Evolutionary conservation across 1,140 invertebrate genomes (phyloP), one percentile per base, ranked within the genome.

Genomic region (Chironomus striatipennis): DNA sequence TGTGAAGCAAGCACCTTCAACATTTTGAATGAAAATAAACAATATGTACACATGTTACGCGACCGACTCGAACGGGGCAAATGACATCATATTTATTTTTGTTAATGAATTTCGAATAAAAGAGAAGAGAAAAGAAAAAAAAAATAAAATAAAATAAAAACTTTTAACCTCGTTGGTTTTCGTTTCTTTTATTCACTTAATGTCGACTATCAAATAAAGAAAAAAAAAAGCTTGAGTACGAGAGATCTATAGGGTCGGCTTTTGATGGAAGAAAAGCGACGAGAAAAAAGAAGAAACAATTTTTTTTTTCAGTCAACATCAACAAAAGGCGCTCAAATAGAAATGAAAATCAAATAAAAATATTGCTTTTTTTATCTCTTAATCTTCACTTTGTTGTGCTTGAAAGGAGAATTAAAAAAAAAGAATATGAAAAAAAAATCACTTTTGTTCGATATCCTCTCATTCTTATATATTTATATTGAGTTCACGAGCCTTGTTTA

Each of bases 131-230:
- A 18, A 20, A 70, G 20, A 70, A 67, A 70, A 70, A n/a, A n/a
- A n/a, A n/a, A n/a, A n/a, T n/a, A n/a, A n/a, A n/a, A n/a, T n/a
- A n/a, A n/a, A n/a, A n/a, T n/a, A n/a, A n/a, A 70, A 70, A 70
- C 17, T 20, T 20, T 70, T 70, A 70, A 70, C 65, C 65, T 70
- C 65, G 65, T 70, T 70, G 65, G 65, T 70, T 70, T 70, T 70
- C 17, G 17, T 70, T 70, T 70, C 9, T 9, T 70, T 18, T 70
- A 20, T 20, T 18, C 65, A 57, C 47, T 57, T 57, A 57, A 57
- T 57, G 47, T 57, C 47, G 47, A 57, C 47, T 57, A 57, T 57
- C 47, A 57, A 57, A 57, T n/a, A 47, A 4, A 57, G 15, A 57
- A n/a, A 5, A 57, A 57, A 57, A 57, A 47, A 47, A 57, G n/a